Evolutionary conservation across 1,140 invertebrate species (phyloP).

Genomic region (Belonocnema kinseyi): DNA sequence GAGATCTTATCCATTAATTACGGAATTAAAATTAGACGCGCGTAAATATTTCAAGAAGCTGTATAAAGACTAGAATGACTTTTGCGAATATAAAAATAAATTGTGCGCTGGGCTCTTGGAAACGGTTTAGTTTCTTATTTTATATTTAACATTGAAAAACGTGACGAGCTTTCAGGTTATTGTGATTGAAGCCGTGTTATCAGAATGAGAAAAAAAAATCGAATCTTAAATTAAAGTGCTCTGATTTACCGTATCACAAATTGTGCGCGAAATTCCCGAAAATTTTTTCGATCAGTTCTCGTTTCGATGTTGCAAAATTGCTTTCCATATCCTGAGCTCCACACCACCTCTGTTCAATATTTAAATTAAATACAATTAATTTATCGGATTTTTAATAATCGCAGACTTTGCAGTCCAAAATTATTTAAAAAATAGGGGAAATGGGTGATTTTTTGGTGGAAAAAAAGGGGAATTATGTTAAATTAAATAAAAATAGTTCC

Average conservation of each 20-base stretch:
- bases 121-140: conserved; percentile 4
- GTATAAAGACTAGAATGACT: conserved; percentile 22
- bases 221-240: too few relatives aligned
- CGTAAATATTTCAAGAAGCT: conserved; percentile 28
- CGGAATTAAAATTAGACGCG: background rate
- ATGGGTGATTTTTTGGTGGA: background rate
- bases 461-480: too few relatives aligned
- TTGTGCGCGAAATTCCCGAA: too few relatives aligned
- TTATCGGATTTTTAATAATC: conserved; percentile 14
- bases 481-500: too few relatives aligned
- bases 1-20: background rate
- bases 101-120: background rate
- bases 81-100: conserved; percentile 22
- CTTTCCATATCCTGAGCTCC: conserved; percentile 79
- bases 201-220: too few relatives aligned
- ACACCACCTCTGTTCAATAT: conserved; percentile 75
- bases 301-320: conserved; percentile 60
- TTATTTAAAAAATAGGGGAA: conserved; percentile 28
- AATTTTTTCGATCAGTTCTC: background rate
- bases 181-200: background rate
- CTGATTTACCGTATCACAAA: too few relatives aligned
- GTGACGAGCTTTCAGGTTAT: background rate
- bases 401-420: conserved; percentile 17
- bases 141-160: background rate
- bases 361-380: conserved; percentile 31